Evolutionary conservation across 2,113 vertebrate genomes (phyloP).

Genomic region (Collichthys lucidus): DNA sequence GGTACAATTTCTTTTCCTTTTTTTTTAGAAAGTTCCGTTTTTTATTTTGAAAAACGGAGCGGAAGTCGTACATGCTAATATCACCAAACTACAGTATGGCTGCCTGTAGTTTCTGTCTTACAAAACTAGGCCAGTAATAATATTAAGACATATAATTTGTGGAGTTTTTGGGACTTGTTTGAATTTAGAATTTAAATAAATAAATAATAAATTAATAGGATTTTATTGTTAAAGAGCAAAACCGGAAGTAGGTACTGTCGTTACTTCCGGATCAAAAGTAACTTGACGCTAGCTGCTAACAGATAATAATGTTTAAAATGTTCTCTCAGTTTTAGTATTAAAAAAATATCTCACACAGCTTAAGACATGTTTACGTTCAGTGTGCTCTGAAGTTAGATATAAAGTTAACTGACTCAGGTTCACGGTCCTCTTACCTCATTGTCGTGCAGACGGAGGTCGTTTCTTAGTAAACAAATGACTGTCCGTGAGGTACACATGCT

Average conservation of each 20-base stretch:
- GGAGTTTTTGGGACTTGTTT: neutral
- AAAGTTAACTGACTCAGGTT: neutral
- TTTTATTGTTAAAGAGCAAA: neutral
- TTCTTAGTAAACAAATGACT: constrained; percentile 83
- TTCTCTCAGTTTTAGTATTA: neutral
- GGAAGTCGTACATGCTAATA: neutral
- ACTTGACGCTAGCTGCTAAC: neutral
- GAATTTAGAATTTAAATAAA: too few relatives aligned
- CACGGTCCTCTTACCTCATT: constrained; percentile 80
- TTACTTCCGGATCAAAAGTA: neutral
- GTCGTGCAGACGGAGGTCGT: constrained; percentile 85
- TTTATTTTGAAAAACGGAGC: constrained; percentile 7
- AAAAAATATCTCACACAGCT: rapidly evolving
- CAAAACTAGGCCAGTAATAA: neutral
- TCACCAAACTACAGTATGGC: too few relatives aligned
- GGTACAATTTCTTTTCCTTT: neutral
- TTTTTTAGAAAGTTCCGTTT: neutral
- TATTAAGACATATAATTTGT: neutral
- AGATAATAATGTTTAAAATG: neutral
- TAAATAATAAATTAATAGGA: too few relatives aligned
- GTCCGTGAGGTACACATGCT: constrained; percentile 70
- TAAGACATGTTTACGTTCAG: neutral
- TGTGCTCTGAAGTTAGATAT: neutral
- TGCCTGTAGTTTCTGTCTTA: neutral
- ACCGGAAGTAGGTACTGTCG: neutral